These are phyloP conservation scores for Poecilia latipinna DNA, from an alignment of 2,113 vertebrate species.

Conservation along the genomic window DNA sequence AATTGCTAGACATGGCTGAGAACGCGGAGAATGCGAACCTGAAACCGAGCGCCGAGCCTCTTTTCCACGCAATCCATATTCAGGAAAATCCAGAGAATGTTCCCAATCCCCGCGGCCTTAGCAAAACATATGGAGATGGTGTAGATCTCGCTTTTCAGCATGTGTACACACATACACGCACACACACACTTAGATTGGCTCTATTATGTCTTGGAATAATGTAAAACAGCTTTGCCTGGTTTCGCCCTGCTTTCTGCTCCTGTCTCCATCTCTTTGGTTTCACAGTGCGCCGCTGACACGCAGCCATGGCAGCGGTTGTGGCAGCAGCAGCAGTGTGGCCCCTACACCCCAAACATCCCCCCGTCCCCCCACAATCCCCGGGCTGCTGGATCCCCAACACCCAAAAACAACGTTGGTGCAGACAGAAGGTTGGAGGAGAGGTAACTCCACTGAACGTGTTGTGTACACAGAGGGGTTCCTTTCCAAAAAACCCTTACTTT, in stretches of 20 bases:
- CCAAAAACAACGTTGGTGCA: constrained; percentile 82
- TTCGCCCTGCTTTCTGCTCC: constrained; percentile 56
- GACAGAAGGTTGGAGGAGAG: constrained; percentile 63
- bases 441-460: constrained; percentile 54
- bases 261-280: constrained; percentile 63
- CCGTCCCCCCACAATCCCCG: no score
- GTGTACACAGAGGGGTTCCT: neutral
- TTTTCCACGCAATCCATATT: constrained; percentile 74
- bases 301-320: constrained; percentile 64
- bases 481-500: neutral
- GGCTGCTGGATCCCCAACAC: constrained; percentile 23
- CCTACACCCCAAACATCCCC: neutral
- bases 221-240: constrained; percentile 73
- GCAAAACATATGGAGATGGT: constrained; percentile 70
- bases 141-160: constrained; percentile 38
- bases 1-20: constrained; percentile 77
- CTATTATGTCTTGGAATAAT: constrained; percentile 84
- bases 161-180: constrained; percentile 37
- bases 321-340: constrained; percentile 48
- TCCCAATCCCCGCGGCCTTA: constrained; percentile 63
- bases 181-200: constrained; percentile 59
- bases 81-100: constrained; percentile 80
- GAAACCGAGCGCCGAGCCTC: constrained; percentile 60
- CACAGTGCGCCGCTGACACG: constrained; percentile 63
- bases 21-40: constrained; percentile 76